These are phyloP conservation scores for Danio aesculapii DNA, from an alignment of 2,797 vertebrate species.

Conservation along the genomic window DNA sequence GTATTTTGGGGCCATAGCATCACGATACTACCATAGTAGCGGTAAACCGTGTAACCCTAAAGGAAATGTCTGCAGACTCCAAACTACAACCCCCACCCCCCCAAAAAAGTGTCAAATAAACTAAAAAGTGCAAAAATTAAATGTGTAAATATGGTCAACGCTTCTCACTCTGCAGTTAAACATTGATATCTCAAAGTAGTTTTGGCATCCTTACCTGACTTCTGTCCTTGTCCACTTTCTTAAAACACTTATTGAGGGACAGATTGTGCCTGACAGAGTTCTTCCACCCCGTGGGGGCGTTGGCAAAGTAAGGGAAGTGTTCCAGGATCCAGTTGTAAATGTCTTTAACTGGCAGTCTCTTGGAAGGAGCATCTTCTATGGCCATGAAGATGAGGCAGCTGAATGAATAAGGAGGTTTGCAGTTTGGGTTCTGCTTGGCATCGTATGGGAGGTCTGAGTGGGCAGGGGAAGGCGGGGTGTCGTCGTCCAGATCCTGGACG, in stretches of 20 bases:
- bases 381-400: conserved; percentile 96
- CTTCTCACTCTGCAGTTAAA: conserved; percentile 38
- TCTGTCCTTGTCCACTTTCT: conserved; percentile 92
- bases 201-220: conserved; percentile 83
- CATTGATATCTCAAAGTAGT: not conserved
- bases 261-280: conserved; percentile 92
- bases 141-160: not conserved
- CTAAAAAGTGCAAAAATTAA: not conserved
- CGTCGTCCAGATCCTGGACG: conserved; percentile 84
- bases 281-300: conserved; percentile 91
- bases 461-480: conserved; percentile 86
- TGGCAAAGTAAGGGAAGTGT: conserved; percentile 92
- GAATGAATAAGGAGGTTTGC: conserved; percentile 90
- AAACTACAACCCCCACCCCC: not conserved
- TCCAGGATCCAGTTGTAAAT: conserved; percentile 94
- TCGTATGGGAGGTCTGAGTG: conserved; percentile 86
- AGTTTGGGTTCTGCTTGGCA: conserved; percentile 90
- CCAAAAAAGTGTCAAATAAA: not conserved
- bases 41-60: too few species aligned
- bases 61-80: not conserved
- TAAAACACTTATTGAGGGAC: conserved; percentile 92
- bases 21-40: too few species aligned
- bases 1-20: too few species aligned
- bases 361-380: conserved; percentile 90
- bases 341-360: conserved; percentile 90